A percentile compares a stretch with the other conserved stretches of the same genome.
phyloP scores from a whole-genome alignment of 1,140 invertebrate genomes.

The Drosophila melanogaster region Release_6_plus_ISO1_MT NT_037436.4:10134001-10134500 shows the following conservation, averaged over 20 bases:
- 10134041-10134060: constrained; percentile 35
- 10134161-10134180: constrained; percentile 31
- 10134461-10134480: constrained; percentile 48
- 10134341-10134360: constrained; percentile 15
- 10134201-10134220: constrained; percentile 37
- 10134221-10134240: background rate
- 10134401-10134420: constrained; percentile 42
- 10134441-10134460: constrained; percentile 58
- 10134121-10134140: constrained; percentile 31
- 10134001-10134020: constrained; percentile 43
- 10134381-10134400: background rate
- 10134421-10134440: constrained; percentile 33
- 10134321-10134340: constrained; percentile 76
- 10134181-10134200: constrained; percentile 47
- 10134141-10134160: constrained; percentile 47
- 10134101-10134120: constrained; percentile 3
- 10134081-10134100: constrained; percentile 1
- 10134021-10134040: constrained; percentile 22
- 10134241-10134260: background rate
- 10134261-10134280: constrained; percentile 30
- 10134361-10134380: background rate
- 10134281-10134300: constrained; percentile 45
- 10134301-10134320: constrained; percentile 53
- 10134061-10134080: background rate
- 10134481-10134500: constrained; percentile 31